These are phyloP conservation scores for Peromyscus maniculatus DNA, from an alignment of 2,113 vertebrate genomes.

Conservation along the genomic window DNA sequence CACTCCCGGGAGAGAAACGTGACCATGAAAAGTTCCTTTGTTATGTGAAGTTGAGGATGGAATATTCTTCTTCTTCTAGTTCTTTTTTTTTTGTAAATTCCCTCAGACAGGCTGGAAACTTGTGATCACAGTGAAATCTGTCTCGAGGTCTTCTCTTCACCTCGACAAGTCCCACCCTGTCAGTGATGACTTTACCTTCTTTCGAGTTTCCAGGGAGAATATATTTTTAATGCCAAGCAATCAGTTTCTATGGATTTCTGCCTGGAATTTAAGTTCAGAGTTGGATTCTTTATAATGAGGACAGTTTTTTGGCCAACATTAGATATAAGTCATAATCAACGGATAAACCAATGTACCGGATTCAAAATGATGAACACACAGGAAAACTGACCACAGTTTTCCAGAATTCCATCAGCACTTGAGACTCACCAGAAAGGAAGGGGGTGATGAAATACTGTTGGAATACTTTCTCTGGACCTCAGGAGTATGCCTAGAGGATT, in stretches of 20 bases:
- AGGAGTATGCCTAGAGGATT: constrained; percentile 27
- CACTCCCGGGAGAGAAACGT: constrained; percentile 61
- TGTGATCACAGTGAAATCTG: constrained; percentile 66
- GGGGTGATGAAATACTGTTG: constrained; percentile 1
- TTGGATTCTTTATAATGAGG: constrained; percentile 72
- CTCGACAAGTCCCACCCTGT: constrained; percentile 44
- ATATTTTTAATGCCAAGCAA: constrained; percentile 69
- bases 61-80: constrained; percentile 52
- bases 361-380: constrained; percentile 62
- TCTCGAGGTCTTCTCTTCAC: constrained; percentile 72
- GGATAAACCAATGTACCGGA: constrained; percentile 63
- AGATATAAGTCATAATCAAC: constrained; percentile 48
- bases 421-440: constrained; percentile 55
- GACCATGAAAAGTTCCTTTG: constrained; percentile 69
- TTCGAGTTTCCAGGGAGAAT: constrained; percentile 72
- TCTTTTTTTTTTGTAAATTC: constrained; percentile 50
- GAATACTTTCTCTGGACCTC: neutral
- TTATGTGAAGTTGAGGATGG: constrained; percentile 66
- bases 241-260: constrained; percentile 73
- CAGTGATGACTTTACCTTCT: constrained; percentile 79
- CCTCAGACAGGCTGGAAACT: constrained; percentile 72
- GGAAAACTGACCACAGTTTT: constrained; percentile 63
- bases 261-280: constrained; percentile 75
- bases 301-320: constrained; percentile 71
- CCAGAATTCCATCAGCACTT: constrained; percentile 59